These are phyloP conservation scores for Periophthalmus modestus DNA, from an alignment of 2,113 vertebrate genomes.

Conservation along the genomic window DNA sequence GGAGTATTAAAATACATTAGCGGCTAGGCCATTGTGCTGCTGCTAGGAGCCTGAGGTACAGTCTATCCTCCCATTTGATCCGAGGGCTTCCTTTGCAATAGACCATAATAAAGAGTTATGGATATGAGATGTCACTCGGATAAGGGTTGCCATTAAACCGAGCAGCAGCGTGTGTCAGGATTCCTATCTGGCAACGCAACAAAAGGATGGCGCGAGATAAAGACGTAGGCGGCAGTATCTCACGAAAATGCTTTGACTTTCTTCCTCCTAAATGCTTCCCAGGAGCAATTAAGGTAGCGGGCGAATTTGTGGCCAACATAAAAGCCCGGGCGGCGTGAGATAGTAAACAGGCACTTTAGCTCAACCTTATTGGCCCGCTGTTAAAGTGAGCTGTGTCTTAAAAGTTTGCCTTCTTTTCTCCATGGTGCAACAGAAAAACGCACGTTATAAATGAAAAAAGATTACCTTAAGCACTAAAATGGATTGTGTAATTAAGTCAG, in stretches of 20 bases:
- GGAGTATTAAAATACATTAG: slow-evolving; percentile 64
- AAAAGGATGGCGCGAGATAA: slow-evolving; percentile 39
- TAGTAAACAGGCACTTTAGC: slow-evolving; percentile 61
- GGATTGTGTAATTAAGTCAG: slow-evolving; percentile 46
- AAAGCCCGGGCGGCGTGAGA: slow-evolving; percentile 53
- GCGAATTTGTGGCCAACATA: slow-evolving; percentile 59
- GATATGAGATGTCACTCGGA: slow-evolving; percentile 65
- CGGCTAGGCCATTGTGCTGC: slow-evolving; percentile 21
- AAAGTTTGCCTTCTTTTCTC: slow-evolving; percentile 43
- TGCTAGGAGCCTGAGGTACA: slow-evolving; percentile 15
- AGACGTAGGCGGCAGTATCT: slow-evolving; percentile 37
- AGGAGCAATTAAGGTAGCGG: slow-evolving; percentile 60
- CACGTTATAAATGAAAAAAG: slow-evolving; percentile 55
- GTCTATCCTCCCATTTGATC: slow-evolving; percentile 50
- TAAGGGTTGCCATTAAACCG: slow-evolving; percentile 59
- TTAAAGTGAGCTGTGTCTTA: slow-evolving; percentile 58
- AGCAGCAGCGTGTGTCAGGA: slow-evolving; percentile 41
- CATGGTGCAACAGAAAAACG: slow-evolving; percentile 43
- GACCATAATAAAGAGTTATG: slow-evolving; percentile 71
- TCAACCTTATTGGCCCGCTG: slow-evolving; percentile 42
- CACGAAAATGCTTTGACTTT: slow-evolving; percentile 36
- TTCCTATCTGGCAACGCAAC: slow-evolving; percentile 36
- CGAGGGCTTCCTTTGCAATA: slow-evolving; percentile 60
- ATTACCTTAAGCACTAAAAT: slow-evolving; percentile 54
- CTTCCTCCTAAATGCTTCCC: slow-evolving; percentile 37